Percentiles rank a stretch among this genome's conserved stretches.
These are phyloP conservation scores for Stichopus horrens DNA, from an alignment of 53 echinoderm and acorn worm genomes.

Conservation along the genomic window DNA sequence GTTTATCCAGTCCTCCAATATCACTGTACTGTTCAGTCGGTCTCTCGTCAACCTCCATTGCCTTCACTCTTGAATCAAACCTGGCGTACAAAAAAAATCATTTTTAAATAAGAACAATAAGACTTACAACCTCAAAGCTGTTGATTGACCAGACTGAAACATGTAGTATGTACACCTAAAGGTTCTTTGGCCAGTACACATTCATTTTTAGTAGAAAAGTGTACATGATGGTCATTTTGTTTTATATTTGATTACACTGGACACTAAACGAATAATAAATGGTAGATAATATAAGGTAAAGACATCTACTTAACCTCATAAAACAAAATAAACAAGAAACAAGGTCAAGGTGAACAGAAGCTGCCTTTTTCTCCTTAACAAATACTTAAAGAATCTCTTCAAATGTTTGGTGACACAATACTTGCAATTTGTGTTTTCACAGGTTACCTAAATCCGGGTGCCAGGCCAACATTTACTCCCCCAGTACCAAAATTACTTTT, in stretches of 20 bases:
- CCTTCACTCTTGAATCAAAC: conserved; percentile 98
- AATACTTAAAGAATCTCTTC: too few relatives aligned
- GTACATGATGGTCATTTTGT: background rate
- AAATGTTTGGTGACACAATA: too few relatives aligned
- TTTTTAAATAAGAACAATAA: background rate
- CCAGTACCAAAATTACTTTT: too few relatives aligned
- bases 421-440: too few relatives aligned
- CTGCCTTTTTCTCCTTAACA: too few relatives aligned
- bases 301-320: too few relatives aligned
- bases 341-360: too few relatives aligned
- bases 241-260: background rate
- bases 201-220: background rate
- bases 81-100: conserved; percentile 9
- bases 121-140: background rate
- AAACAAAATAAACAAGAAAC: too few relatives aligned
- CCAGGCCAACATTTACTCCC: too few relatives aligned
- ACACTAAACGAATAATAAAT: too few relatives aligned
- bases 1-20: conserved; percentile 95
- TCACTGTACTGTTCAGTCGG: conserved; percentile 99
- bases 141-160: background rate
- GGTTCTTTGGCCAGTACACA: background rate
- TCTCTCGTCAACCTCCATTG: conserved; percentile 98
- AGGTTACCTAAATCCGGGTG: too few relatives aligned
- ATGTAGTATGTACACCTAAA: background rate
- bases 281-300: too few relatives aligned